A percentile compares a stretch with the other conserved stretches of the same genome.
Evolutionary conservation across 2,797 vertebrate species (phyloP).

Genomic region (Acipenser oxyrinchus): DNA sequence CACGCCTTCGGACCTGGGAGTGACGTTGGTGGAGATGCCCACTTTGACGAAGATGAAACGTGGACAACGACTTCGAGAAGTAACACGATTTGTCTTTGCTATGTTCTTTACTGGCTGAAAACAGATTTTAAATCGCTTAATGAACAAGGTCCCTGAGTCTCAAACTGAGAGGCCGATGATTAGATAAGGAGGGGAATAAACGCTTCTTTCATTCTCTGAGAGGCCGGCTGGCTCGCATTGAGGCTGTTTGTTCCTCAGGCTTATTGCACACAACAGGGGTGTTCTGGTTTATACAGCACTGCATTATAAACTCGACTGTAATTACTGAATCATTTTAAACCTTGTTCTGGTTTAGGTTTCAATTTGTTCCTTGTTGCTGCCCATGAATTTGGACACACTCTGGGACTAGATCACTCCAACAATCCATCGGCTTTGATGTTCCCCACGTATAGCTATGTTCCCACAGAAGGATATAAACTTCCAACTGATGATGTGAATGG

Average conservation of each 20-base stretch:
- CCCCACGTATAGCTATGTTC: slow-evolving; percentile 40
- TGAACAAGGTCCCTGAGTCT: not conserved
- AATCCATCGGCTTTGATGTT: slow-evolving; percentile 48
- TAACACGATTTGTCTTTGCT: slow-evolving; percentile 19
- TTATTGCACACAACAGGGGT: not conserved
- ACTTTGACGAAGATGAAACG: slow-evolving; percentile 83
- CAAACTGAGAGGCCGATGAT: not conserved
- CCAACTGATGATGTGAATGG: slow-evolving; percentile 42
- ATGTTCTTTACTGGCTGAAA: not conserved
- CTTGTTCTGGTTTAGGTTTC: slow-evolving; percentile 38
- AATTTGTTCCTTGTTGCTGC: slow-evolving; percentile 48
- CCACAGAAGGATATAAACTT: slow-evolving; percentile 30
- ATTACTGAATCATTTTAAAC: not conserved
- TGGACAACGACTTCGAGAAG: slow-evolving; percentile 59
- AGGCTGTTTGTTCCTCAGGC: not conserved
- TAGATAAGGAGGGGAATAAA: not conserved
- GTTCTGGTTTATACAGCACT: no score
- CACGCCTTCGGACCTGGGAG: slow-evolving; percentile 74
- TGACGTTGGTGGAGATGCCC: slow-evolving; percentile 71
- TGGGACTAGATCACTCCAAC: slow-evolving; percentile 46
- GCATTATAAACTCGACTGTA: not conserved
- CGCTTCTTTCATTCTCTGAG: not conserved
- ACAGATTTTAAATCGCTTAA: not conserved
- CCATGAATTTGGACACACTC: slow-evolving; percentile 50
- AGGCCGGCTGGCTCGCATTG: no score